Base-by-base conservation (phyloP, 2,888 invertebrate genomes). In the Hypselothyrea guttata region DNA sequence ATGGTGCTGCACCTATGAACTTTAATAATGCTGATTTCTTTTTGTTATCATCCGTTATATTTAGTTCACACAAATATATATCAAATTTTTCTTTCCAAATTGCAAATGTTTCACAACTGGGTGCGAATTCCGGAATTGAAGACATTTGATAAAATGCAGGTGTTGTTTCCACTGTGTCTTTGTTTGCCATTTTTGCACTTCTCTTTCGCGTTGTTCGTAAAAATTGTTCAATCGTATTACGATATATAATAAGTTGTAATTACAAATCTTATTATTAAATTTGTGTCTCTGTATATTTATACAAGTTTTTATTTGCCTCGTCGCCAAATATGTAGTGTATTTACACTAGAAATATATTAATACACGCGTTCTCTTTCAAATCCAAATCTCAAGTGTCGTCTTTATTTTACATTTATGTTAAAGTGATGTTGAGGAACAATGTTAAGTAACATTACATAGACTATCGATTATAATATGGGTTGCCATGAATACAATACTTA, bases 21-120 rank as follows among this genome's bases (percentile, higher is more conserved):
- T 34, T 13, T 34, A 34, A 7, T 15, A 34, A 12, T 12, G 34
- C 11, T 34, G 34, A 11, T 12, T 34, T 34, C 13, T 34, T 1
- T 12, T 11, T 34, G 12, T 34, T 34, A 7, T 34, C 13, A 12
- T 34, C 13, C 11, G 2, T 34, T 5, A 34, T 34, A 7, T 34
- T 34, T 12, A 34, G 12, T 34, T 34, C 34, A 12, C 34, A 34
- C 34, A 51, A 42, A 12, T 51, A 27, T 2, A 34, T 42, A 4
- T 35, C 41, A 2, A 51, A 15, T 28, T 34, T 42, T 42, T 42
- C 27, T 11, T 42, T 22, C 51, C 41, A 35, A 11, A 42, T 42
- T 1, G 9, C 13, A 48, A 38, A 38, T 16, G 18, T 4, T 37
- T 18, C 37, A 37, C 37, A 16, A 8, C 5, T 15, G 15, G 34